phyloP scores from a whole-genome alignment of 2,888 invertebrate species.

The Hypsopygia costalis region DNA sequence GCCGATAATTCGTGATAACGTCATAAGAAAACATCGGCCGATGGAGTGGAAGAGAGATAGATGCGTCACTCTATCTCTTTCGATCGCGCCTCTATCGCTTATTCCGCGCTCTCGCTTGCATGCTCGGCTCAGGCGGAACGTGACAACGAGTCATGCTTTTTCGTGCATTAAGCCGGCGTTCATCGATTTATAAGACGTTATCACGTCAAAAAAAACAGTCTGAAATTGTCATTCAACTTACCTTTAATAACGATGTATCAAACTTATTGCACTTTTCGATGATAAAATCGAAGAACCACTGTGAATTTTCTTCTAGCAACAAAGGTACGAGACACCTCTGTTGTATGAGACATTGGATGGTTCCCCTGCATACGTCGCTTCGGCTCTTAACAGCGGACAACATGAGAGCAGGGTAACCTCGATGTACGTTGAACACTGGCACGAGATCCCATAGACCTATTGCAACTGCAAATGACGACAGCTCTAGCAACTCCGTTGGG shows the following conservation, averaged over 20 bases:
- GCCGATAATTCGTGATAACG: no score
- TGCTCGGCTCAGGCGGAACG: no score
- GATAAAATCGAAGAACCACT: constrained; percentile 75
- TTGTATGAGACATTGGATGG: constrained; percentile 46
- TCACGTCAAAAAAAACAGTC: background rate
- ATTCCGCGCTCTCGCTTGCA: no score
- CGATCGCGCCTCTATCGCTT: no score
- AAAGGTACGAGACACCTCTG: constrained; percentile 54
- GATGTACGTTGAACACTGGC: constrained; percentile 57
- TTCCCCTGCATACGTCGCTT: constrained; percentile 55
- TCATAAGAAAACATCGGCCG: no score
- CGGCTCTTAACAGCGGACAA: constrained; percentile 46
- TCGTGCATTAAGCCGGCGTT: no score
- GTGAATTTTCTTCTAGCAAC: constrained; percentile 63
- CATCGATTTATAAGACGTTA: constrained; percentile 6
- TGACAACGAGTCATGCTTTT: no score
- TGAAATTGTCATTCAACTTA: constrained; percentile 30
- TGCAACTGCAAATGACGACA: constrained; percentile 53
- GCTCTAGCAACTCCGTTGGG: constrained; percentile 46
- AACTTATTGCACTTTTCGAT: constrained; percentile 71
- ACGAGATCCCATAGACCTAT: constrained; percentile 72
- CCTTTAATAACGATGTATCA: constrained; percentile 78
- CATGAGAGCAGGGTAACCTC: constrained; percentile 54
- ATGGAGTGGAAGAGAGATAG: no score
- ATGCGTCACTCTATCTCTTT: no score